Conservation (phyloP, 2,888 invertebrate genomes). For the Empis stercorea region DNA sequence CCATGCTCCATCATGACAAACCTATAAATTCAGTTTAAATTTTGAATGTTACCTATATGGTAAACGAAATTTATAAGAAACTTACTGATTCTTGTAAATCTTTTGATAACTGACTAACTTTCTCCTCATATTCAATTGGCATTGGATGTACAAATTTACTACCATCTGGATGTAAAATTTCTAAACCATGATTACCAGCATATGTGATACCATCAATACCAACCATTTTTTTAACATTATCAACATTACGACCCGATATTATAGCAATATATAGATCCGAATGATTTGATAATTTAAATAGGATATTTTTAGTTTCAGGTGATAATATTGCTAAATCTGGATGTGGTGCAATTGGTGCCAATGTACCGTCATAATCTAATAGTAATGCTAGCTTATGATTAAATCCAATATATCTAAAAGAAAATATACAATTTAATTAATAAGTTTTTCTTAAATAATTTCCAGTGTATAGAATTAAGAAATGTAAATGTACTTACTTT, state of each 20-base stretch:
- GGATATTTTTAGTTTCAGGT: slow-evolving; percentile 68
- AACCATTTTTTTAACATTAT: slow-evolving; percentile 81
- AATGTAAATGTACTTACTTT: slow-evolving; percentile 50
- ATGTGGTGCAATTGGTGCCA: slow-evolving; percentile 80
- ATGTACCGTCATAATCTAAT: slow-evolving; percentile 77
- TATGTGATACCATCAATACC: slow-evolving; percentile 84
- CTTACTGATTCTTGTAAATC: slow-evolving; percentile 65
- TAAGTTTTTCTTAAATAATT: background rate
- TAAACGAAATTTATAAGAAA: slow-evolving; percentile 6
- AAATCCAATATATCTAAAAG: slow-evolving; percentile 65
- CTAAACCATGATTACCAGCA: slow-evolving; percentile 79
- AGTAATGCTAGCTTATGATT: slow-evolving; percentile 72
- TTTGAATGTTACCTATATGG: background rate
- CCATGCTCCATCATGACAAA: slow-evolving; percentile 80
- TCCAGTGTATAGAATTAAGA: background rate
- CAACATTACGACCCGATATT: slow-evolving; percentile 73
- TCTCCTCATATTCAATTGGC: slow-evolving; percentile 72
- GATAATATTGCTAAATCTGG: slow-evolving; percentile 80
- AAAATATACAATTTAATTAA: slow-evolving; percentile 10
- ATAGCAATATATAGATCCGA: slow-evolving; percentile 79
- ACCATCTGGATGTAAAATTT: slow-evolving; percentile 80
- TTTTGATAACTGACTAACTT: slow-evolving; percentile 63
- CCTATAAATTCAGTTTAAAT: slow-evolving; percentile 35
- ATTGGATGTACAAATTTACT: slow-evolving; percentile 84
- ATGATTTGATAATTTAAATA: slow-evolving; percentile 70